phyloP scores from a whole-genome alignment of 2,888 invertebrate species.

The Stegana nigrithorax region DNA sequence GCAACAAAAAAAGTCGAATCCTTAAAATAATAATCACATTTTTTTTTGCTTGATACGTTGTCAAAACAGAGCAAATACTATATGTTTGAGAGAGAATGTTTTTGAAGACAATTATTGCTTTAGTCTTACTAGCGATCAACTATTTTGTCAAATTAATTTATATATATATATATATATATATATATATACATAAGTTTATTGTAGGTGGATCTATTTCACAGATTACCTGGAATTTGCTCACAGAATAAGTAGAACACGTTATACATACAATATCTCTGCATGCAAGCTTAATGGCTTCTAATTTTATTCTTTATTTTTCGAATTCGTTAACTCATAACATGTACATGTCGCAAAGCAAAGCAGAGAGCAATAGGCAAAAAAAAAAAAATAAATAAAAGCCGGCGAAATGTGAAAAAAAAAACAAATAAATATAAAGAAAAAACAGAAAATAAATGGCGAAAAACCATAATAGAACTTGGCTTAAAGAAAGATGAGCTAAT shows the following conservation, averaged over 20 bases:
- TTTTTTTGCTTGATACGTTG: too few relatives aligned
- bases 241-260: conserved; percentile 8
- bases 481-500: conserved; percentile 18
- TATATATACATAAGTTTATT: conserved; percentile 16
- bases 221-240: conserved; percentile 48
- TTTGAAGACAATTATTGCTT: too few relatives aligned
- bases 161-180: conserved; percentile 1
- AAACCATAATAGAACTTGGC: conserved; percentile 12
- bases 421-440: neutral
- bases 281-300: neutral
- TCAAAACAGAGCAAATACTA: too few relatives aligned
- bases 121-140: too few relatives aligned
- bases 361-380: too few relatives aligned
- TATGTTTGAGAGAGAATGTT: too few relatives aligned
- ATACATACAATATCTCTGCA: neutral
- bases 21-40: too few relatives aligned
- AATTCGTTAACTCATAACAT: conserved; percentile 10
- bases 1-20: too few relatives aligned
- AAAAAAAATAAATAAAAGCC: neutral
- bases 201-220: conserved; percentile 41
- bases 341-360: neutral
- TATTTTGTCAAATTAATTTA: too few relatives aligned
- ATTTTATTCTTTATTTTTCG: neutral
- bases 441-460: neutral
- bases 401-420: too few relatives aligned